These are phyloP conservation scores for Eupeodes corollae DNA, from an alignment of 1,140 invertebrate genomes.

Conservation along the genomic window DNA sequence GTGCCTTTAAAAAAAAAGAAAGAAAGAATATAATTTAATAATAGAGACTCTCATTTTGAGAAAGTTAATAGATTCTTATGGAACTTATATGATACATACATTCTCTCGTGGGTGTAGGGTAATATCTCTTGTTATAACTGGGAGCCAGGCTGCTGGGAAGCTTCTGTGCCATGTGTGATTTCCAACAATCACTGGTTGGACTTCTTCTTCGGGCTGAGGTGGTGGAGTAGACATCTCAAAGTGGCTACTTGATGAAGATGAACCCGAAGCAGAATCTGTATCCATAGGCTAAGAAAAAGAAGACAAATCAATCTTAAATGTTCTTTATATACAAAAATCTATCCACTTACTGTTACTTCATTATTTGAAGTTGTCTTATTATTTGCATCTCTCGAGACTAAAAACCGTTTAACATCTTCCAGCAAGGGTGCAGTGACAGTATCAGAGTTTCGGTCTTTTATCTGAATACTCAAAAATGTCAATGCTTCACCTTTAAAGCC, in stretches of 20 bases:
- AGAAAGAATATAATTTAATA: neutral
- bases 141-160: slow-evolving; percentile 61
- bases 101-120: too few relatives aligned
- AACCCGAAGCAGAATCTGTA: neutral
- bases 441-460: slow-evolving; percentile 19
- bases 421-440: too few relatives aligned
- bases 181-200: slow-evolving; percentile 42
- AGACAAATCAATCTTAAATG: too few relatives aligned
- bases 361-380: too few relatives aligned
- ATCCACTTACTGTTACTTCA: too few relatives aligned
- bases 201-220: slow-evolving; percentile 18
- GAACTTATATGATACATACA: too few relatives aligned
- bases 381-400: slow-evolving; percentile 8
- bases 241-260: too few relatives aligned
- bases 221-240: too few relatives aligned
- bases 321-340: neutral
- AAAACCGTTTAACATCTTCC: slow-evolving; percentile 24
- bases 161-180: slow-evolving; percentile 46
- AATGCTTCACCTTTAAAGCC: slow-evolving; percentile 26
- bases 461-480: slow-evolving; percentile 20
- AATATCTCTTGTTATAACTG: slow-evolving; percentile 61
- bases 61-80: too few relatives aligned
- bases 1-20: slow-evolving; percentile 8
- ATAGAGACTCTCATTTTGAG: neutral
- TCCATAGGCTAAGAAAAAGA: neutral